A percentile compares a stretch with the other conserved stretches of the same genome.
These are phyloP conservation scores for Xenopus borealis DNA, from an alignment of 2,113 vertebrate species.

Conservation along the genomic window DNA sequence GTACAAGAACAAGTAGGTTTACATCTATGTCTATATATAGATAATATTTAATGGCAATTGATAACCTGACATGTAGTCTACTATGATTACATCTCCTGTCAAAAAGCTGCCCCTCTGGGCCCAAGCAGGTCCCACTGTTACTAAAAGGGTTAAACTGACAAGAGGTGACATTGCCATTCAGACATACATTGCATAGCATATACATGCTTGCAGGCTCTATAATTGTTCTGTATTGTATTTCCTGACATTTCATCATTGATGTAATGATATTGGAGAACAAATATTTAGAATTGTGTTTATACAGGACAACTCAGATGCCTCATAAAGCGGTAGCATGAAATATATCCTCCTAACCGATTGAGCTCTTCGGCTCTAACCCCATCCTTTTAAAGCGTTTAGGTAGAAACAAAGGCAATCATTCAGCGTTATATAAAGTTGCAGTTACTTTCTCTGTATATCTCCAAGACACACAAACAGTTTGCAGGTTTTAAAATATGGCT, in stretches of 20 bases:
- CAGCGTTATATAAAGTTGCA: neutral
- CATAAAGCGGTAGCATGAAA: neutral
- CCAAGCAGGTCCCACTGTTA: too few relatives aligned
- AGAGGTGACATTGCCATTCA: neutral
- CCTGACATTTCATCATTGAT: neutral
- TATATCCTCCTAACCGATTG: neutral
- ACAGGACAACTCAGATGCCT: neutral
- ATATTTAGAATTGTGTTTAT: conserved; percentile 8
- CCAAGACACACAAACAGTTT: conserved; percentile 31
- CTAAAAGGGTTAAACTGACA: too few relatives aligned
- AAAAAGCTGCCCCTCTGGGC: too few relatives aligned
- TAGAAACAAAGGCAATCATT: conserved; percentile 20
- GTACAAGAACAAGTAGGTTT: too few relatives aligned
- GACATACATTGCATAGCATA: neutral
- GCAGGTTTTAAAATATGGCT: conserved; percentile 59
- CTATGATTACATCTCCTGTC: too few relatives aligned
- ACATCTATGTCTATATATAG: too few relatives aligned
- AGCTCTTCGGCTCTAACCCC: conserved; percentile 12
- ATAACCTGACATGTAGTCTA: too few relatives aligned
- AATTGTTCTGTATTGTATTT: neutral
- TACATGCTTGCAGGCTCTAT: neutral
- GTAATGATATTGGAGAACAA: conserved; percentile 15
- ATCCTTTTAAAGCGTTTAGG: conserved; percentile 20
- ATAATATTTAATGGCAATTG: too few relatives aligned
- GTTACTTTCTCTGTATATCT: conserved; percentile 32